Evolutionary conservation across 2,888 invertebrate genomes (phyloP).

Genomic region (Cinara cedri): DNA sequence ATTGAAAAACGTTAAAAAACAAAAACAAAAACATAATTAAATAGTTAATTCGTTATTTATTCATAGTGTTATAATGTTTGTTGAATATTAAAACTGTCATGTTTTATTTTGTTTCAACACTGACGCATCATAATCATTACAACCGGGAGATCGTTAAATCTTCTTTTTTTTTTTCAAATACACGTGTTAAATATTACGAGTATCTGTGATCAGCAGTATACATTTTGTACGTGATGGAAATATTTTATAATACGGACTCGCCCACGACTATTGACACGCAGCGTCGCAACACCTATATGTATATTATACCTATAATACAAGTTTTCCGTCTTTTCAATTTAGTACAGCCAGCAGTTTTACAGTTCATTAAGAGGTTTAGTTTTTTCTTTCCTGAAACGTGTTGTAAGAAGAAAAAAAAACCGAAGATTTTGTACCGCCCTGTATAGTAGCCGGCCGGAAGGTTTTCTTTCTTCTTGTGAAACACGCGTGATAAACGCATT

Average conservation of each 20-base stretch:
- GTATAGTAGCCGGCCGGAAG: not conserved
- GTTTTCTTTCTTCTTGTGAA: not conserved
- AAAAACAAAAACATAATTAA: too few relatives aligned
- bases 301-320: too few relatives aligned
- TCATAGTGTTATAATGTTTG: too few relatives aligned
- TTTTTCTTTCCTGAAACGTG: not conserved
- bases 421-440: conserved; percentile 7
- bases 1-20: too few relatives aligned
- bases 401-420: not conserved
- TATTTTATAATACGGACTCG: not conserved
- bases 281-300: not conserved
- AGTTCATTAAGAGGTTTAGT: not conserved
- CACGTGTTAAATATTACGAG: not conserved
- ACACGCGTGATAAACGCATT: conserved; percentile 6
- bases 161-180: not conserved
- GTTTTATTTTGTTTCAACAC: not conserved
- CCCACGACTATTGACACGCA: not conserved
- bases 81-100: too few relatives aligned
- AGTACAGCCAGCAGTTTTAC: not conserved
- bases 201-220: not conserved
- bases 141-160: not conserved
- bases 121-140: not conserved
- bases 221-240: not conserved
- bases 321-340: not conserved
- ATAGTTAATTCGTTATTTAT: too few relatives aligned